Base-by-base conservation (phyloP, 2,797 vertebrate species). In the Simalia tracyae region DNA sequence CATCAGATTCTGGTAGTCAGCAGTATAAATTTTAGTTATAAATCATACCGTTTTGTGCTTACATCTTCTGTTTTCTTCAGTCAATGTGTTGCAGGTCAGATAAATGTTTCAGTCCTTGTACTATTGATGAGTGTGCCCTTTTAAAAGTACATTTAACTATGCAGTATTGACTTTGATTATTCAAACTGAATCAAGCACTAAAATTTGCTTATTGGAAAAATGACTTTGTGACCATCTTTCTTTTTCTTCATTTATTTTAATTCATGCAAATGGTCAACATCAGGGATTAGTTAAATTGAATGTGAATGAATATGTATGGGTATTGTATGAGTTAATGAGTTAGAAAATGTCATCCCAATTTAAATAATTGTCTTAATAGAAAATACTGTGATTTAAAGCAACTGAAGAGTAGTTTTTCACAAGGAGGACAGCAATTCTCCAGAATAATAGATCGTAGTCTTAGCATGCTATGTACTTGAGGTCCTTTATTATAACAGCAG, bases 201-300 rank as follows among this genome's bases (percentile, higher is more conserved):
- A 66, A 89, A 84, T 66, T 92, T 26, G 24, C 56, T 17, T 57
- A 46, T 85, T 22, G 64, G 5, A 17, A 31, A 64, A 92, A 24
- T 89, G 9, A 42, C 31, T n/a, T 68, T 85, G 86, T 92, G 59
- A 88, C 24, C 5, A 59, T 59, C 68, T 76, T 19, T 42, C 72
- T 81, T 81, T 76, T 19, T 42, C 72, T 81, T 81, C n/a, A 68
- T 36, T 84, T 89, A 84, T 84, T 88, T 66, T 66, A 87, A 84
- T 66, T 87, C 86, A 88, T 64, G 31, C 31, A 4, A 57, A 92
- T 89, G 72, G 31, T 42, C 9, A n/a, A 66, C 26, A 68, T 89
- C 22, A 84, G 76, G 88, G 56, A 88, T 89, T 88, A 61, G 31
- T 42, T 86, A 28, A 28, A n/a, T 46, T 66, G 63, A 81, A 81